Evolutionary conservation across 2,888 invertebrate species (phyloP).

Genomic region (Drosophila longiperda): DNA sequence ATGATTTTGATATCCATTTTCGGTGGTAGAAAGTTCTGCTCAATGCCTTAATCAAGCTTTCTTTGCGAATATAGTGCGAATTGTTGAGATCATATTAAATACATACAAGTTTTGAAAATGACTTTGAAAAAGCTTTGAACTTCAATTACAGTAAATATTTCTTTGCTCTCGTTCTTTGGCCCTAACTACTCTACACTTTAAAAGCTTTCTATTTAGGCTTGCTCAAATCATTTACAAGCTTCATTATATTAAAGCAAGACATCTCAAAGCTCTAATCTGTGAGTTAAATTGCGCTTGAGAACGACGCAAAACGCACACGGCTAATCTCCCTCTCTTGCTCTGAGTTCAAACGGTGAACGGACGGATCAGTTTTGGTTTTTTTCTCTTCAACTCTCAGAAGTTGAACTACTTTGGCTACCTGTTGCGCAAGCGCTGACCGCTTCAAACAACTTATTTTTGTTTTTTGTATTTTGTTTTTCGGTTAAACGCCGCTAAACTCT

Average conservation of each 20-base stretch:
- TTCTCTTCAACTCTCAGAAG: slow-evolving; percentile 20
- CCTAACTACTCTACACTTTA: slow-evolving; percentile 1
- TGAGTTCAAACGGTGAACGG: slow-evolving; percentile 23
- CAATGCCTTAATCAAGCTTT: background rate
- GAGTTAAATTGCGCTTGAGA: slow-evolving; percentile 28
- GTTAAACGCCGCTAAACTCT: slow-evolving; percentile 55
- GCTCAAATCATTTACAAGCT: slow-evolving; percentile 13
- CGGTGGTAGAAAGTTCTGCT: background rate
- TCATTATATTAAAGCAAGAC: slow-evolving; percentile 13
- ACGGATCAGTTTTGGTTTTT: slow-evolving; percentile 25
- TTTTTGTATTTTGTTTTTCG: slow-evolving; percentile 15
- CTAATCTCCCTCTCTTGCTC: slow-evolving; percentile 9
- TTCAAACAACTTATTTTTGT: slow-evolving; percentile 21
- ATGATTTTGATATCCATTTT: background rate
- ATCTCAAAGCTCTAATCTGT: slow-evolving; percentile 29
- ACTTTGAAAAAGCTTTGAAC: background rate
- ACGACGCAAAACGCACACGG: background rate
- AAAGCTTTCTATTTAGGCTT: slow-evolving; percentile 10
- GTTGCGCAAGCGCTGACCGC: slow-evolving; percentile 35
- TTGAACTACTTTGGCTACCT: slow-evolving; percentile 34
- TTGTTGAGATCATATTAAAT: background rate
- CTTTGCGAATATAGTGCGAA: background rate
- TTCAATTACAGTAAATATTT: background rate
- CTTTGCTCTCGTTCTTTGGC: background rate
- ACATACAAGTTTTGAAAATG: background rate